Evolutionary conservation across 2,797 vertebrate species (phyloP).

Genomic region (Sebastolobus alascanus): DNA sequence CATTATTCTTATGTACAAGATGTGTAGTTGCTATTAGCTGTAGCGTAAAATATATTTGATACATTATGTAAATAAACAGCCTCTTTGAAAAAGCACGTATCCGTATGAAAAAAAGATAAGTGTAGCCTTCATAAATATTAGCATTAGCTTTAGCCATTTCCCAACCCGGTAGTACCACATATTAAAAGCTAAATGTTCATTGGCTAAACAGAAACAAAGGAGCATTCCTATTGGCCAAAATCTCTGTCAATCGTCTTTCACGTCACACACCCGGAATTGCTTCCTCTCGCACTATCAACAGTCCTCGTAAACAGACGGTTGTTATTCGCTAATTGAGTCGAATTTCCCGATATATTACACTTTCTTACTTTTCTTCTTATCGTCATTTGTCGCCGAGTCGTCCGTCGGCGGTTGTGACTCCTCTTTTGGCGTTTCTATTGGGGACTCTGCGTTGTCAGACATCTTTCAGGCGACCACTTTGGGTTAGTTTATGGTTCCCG

Average conservation of each 20-base stretch:
- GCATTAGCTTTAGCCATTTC: conserved; percentile 49
- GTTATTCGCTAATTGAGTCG: background rate
- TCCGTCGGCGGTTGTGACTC: conserved; percentile 78
- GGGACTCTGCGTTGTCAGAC: conserved; percentile 86
- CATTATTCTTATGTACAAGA: background rate
- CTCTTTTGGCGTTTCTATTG: conserved; percentile 82
- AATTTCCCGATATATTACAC: background rate
- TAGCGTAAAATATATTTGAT: background rate
- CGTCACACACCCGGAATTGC: conserved; percentile 64
- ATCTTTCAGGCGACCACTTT: conserved; percentile 70
- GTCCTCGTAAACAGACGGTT: background rate
- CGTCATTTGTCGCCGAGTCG: conserved; percentile 76
- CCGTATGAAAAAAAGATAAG: accelerated
- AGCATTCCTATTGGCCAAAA: conserved; percentile 59
- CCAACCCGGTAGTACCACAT: background rate
- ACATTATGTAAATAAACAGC: background rate
- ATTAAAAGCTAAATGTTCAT: conserved; percentile 36
- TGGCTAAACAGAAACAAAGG: conserved; percentile 39
- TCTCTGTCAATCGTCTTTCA: conserved; percentile 7
- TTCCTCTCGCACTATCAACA: conserved; percentile 13
- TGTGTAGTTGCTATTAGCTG: background rate
- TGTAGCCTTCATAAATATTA: conserved; percentile 10
- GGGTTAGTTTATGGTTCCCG: background rate
- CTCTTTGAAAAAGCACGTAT: background rate
- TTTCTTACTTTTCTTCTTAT: conserved; percentile 88